phyloP scores from a whole-genome alignment of 2,888 invertebrate genomes.

The Hecatera dysodea region DNA sequence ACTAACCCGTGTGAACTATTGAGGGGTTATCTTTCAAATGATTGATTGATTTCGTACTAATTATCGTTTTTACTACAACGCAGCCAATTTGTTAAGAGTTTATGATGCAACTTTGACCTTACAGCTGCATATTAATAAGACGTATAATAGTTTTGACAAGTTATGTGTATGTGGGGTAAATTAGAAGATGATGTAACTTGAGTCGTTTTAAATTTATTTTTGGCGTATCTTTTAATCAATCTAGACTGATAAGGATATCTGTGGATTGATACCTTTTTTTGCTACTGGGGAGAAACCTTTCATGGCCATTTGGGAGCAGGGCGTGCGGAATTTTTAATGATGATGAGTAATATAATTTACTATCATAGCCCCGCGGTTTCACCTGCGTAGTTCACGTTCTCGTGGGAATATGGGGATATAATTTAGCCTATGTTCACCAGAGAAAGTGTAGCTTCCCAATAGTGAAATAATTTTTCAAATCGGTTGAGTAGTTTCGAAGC shows the following conservation, averaged over 20 bases:
- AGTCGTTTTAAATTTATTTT: slow-evolving; percentile 1
- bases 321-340: no score
- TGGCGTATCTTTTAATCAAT: background rate
- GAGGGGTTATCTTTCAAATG: slow-evolving; percentile 77
- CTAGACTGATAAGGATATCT: background rate
- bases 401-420: no score
- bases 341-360: no score
- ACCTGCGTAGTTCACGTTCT: no score
- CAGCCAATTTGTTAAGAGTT: slow-evolving; percentile 60
- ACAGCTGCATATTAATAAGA: slow-evolving; percentile 60
- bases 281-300: no score
- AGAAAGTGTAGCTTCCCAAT: no score
- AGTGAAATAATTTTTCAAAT: no score
- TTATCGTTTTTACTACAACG: slow-evolving; percentile 61
- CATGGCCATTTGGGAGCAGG: no score
- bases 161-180: slow-evolving; percentile 24
- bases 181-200: slow-evolving; percentile 38
- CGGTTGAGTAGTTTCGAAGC: no score
- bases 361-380: no score
- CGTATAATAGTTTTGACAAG: slow-evolving; percentile 50
- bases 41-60: slow-evolving; percentile 76
- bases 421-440: no score
- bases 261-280: no score
- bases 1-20: slow-evolving; percentile 73
- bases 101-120: slow-evolving; percentile 62